These are phyloP conservation scores for Gorsachius goisagi DNA, from an alignment of 2,113 vertebrate species.

Conservation along the genomic window DNA sequence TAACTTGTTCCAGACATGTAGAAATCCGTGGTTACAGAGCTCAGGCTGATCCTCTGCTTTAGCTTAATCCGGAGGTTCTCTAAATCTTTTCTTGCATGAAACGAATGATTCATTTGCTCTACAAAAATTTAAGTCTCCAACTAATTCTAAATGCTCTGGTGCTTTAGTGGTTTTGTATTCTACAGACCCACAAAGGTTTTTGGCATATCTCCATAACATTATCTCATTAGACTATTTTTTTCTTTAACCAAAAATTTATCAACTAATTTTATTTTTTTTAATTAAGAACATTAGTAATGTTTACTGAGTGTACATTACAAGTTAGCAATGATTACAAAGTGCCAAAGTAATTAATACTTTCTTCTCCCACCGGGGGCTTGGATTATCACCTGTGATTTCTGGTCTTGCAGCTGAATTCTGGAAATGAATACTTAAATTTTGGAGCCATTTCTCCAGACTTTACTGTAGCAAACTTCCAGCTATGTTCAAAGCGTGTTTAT, in stretches of 20 bases:
- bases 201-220: not conserved
- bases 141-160: conserved; percentile 9
- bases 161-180: not conserved
- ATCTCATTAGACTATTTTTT: not conserved
- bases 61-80: conserved; percentile 15
- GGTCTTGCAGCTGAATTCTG: not conserved
- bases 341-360: not conserved
- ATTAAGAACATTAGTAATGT: not conserved
- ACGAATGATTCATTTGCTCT: not conserved
- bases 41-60: conserved; percentile 42
- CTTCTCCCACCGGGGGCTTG: not conserved
- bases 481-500: not conserved
- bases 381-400: not conserved
- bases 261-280: not conserved
- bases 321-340: not conserved
- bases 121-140: not conserved
- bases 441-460: not conserved
- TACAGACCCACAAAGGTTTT: not conserved
- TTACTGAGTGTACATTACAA: not conserved
- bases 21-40: conserved; percentile 35
- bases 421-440: not conserved
- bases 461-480: not conserved
- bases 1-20: not conserved
- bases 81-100: conserved; percentile 22
- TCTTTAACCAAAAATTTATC: not conserved